Percentiles rank a stretch among this genome's conserved stretches.
These are phyloP conservation scores for Porites divaricata DNA, from an alignment of 92 coral and sea anemone genomes.

Conservation along the genomic window DNA sequence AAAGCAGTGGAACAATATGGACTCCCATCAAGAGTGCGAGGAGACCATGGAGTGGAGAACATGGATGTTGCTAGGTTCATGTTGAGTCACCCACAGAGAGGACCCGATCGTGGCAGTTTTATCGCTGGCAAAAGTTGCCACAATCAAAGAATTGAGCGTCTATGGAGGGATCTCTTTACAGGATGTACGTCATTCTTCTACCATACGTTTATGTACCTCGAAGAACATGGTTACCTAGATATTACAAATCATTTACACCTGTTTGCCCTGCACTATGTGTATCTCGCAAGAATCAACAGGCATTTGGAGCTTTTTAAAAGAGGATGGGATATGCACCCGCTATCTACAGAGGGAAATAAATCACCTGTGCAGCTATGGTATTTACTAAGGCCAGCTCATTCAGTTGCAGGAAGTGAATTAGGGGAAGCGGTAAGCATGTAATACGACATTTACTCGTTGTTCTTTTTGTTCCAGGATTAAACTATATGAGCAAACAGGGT, in stretches of 20 bases:
- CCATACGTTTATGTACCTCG: slow-evolving; percentile 57
- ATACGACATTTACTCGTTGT: too few species aligned
- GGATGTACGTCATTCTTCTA: slow-evolving; percentile 56
- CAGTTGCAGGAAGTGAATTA: slow-evolving; percentile 56
- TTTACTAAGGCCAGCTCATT: slow-evolving; percentile 43
- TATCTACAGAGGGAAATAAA: slow-evolving; percentile 66
- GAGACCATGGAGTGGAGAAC: slow-evolving; percentile 72
- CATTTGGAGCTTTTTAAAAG: slow-evolving; percentile 57
- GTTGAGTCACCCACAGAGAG: slow-evolving; percentile 57
- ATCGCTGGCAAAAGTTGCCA: slow-evolving; percentile 65
- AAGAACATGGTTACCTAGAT: slow-evolving; percentile 49
- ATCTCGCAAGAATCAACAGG: slow-evolving; percentile 46
- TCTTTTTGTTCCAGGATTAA: too few species aligned
- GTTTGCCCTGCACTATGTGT: slow-evolving; percentile 64
- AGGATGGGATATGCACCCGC: slow-evolving; percentile 67
- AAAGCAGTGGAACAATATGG: slow-evolving; percentile 63
- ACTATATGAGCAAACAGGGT: too few species aligned
- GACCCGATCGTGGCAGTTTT: slow-evolving; percentile 62
- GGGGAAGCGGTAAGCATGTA: slow-evolving; percentile 51
- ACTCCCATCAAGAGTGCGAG: slow-evolving; percentile 66
- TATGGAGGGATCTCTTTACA: slow-evolving; percentile 67
- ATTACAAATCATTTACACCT: slow-evolving; percentile 63
- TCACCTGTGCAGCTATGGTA: slow-evolving; percentile 71
- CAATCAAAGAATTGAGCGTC: slow-evolving; percentile 59
- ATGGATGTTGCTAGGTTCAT: slow-evolving; percentile 59